These are phyloP conservation scores for Zaprionus capensis DNA, from an alignment of 1,140 invertebrate genomes.

Conservation along the genomic window DNA sequence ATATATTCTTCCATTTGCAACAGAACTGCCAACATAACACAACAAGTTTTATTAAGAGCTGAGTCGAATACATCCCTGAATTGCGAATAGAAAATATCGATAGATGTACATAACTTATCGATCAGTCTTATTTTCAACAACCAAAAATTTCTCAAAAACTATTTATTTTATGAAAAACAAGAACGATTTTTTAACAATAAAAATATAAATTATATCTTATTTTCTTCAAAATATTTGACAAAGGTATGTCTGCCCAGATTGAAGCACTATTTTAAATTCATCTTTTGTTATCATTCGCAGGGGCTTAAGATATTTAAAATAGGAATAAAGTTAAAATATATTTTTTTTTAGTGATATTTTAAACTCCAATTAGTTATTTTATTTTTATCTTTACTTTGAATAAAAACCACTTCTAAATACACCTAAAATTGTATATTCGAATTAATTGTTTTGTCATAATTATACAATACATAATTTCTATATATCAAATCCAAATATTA, in stretches of 20 bases:
- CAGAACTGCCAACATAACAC: slow-evolving; percentile 79
- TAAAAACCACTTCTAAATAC: no score
- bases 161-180: neutral
- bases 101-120: neutral
- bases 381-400: no score
- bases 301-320: no score
- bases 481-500: no score
- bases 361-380: no score
- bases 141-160: neutral
- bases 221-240: no score
- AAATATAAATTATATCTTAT: neutral
- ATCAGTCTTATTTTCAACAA: neutral
- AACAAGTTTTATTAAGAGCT: slow-evolving; percentile 49
- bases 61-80: slow-evolving; percentile 5
- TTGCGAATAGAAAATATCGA: slow-evolving; percentile 11
- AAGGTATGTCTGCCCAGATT: no score
- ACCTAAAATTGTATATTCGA: no score
- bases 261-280: neutral
- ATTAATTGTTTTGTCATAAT: no score
- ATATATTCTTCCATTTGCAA: slow-evolving; percentile 68
- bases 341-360: no score
- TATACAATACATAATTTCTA: no score
- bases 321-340: no score
- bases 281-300: neutral
- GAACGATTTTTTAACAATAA: neutral